Evolutionary conservation across 2,888 invertebrate genomes (phyloP), one percentile per base, ranked within the genome.

Genomic region (Cremastinae sp.): DNA sequence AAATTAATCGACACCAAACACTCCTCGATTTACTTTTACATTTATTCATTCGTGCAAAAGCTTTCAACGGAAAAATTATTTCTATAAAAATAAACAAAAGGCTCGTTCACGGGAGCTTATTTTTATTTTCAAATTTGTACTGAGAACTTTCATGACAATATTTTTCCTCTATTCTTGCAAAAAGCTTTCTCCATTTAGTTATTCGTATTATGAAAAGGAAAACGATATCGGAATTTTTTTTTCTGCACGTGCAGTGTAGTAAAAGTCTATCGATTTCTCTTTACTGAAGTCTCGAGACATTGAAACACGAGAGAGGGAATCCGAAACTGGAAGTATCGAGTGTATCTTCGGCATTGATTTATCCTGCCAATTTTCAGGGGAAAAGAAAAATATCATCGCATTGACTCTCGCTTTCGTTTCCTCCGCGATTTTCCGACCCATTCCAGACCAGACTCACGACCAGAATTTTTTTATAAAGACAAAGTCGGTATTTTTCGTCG

Each of bases 271-370:
- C 41, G 41, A 34, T 22, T 49, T 18, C 41, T 20, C 22, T 43
- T 16, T 20, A 10, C 14, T 12, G 22, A n/a, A 56, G 10, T 5
- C 22, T 22, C 51, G 22, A 51, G 64, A 49, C 51, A 68, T 41
- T 22, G 74, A 62, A 74, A 74, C 41, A 20, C 56, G 68, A 62
- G 47, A 62, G 38, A 8, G 62, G 56, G 28, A 62, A 62, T 69
- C 2, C 28, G 56, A 62, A 74, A 74, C 68, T 58, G 22, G 14
- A 54, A 41, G 51, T 64, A 70, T 62, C 62, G 56, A 43, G 49
- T 41, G 58, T 1, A 43, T 36, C 43, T 0, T 43, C 18, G n/a
- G 9, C 12, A 70, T 74, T 70, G 74, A 74, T 74, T 53, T 51
- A 45, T 69, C 36, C 61, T n/a, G n/a, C n/a, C n/a, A 18, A 54